Conservation (phyloP, 2,113 vertebrate species). For the Aix galericulata region DNA sequence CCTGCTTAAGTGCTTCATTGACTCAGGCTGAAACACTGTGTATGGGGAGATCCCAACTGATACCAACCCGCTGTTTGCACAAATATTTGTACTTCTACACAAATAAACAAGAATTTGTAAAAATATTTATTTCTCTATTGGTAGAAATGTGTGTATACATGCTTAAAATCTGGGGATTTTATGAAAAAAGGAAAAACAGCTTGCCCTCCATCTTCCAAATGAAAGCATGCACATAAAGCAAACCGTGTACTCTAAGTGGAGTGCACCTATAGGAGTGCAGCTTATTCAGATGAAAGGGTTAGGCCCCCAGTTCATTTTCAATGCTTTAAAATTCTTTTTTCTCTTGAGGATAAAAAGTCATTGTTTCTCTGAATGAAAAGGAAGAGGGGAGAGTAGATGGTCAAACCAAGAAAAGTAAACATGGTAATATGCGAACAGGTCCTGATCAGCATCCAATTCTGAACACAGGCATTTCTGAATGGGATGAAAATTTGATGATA, state of each 20-base stretch:
- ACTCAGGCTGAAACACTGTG: not conserved
- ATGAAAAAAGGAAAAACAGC: not conserved
- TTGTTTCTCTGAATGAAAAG: not conserved
- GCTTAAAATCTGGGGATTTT: not conserved
- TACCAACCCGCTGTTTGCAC: not conserved
- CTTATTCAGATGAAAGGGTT: not conserved
- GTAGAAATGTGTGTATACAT: not conserved
- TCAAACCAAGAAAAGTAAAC: not conserved
- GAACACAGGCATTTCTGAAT: not conserved
- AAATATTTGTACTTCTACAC: not conserved
- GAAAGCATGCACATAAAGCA: not conserved
- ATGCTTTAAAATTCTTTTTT: not conserved
- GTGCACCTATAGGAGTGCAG: not conserved
- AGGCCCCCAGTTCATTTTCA: not conserved
- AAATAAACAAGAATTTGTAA: not conserved
- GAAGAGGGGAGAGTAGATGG: not conserved
- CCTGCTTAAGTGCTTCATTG: not conserved
- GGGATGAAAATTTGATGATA: slow-evolving; percentile 15
- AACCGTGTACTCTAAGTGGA: not conserved
- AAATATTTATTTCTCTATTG: not conserved
- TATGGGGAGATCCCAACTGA: not conserved
- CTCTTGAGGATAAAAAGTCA: not conserved
- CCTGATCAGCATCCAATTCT: not conserved
- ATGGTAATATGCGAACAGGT: not conserved
- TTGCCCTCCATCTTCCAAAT: not conserved